Conservation (phyloP, 2,888 invertebrate species). For the Eulithis prunata region DNA sequence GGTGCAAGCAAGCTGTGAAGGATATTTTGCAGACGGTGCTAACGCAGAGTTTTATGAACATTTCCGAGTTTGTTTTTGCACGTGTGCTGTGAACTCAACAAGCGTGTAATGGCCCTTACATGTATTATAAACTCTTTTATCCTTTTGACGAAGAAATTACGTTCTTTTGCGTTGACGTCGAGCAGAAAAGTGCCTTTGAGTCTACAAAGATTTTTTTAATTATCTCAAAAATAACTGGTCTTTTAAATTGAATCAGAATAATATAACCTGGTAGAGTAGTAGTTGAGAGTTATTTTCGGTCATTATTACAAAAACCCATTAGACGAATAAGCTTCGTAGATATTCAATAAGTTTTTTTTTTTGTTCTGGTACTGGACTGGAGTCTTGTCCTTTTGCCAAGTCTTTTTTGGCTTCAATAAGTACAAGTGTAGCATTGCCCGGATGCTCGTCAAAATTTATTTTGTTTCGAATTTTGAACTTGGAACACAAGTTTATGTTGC, state of each 20-base stretch:
- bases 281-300: too few relatives aligned
- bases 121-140: slow-evolving; percentile 74
- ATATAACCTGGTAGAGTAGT: not conserved
- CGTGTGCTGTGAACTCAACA: slow-evolving; percentile 73
- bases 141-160: slow-evolving; percentile 68
- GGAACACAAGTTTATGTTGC: too few relatives aligned
- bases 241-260: not conserved
- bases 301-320: too few relatives aligned
- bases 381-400: too few relatives aligned
- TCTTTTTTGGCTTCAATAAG: too few relatives aligned
- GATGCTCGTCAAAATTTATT: too few relatives aligned
- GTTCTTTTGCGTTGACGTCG: slow-evolving; percentile 67
- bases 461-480: too few relatives aligned
- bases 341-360: too few relatives aligned
- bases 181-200: slow-evolving; percentile 70
- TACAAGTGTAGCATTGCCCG: too few relatives aligned
- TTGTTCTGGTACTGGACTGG: too few relatives aligned
- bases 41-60: slow-evolving; percentile 46
- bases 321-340: too few relatives aligned
- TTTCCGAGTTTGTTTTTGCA: slow-evolving; percentile 67
- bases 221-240: slow-evolving; percentile 12
- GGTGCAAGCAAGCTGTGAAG: slow-evolving; percentile 18
- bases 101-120: slow-evolving; percentile 74
- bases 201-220: slow-evolving; percentile 52
- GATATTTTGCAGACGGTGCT: slow-evolving; percentile 19